Percentiles rank a stretch among this genome's conserved stretches.
Conservation (phyloP, 1,140 invertebrate genomes). For the Cydia fagiglandana region DNA sequence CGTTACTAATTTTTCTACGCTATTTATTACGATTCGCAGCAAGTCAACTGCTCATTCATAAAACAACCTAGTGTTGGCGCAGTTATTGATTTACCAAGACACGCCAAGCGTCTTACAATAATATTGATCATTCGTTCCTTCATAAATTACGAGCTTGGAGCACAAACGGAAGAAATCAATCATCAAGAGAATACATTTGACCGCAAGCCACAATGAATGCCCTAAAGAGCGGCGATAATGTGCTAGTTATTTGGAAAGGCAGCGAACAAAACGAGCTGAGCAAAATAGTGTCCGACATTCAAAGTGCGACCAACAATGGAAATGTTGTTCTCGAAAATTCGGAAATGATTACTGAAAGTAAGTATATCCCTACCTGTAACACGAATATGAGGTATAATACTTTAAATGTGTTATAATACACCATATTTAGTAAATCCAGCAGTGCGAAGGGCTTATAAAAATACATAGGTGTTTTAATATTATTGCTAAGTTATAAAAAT, state of each 20-base stretch:
- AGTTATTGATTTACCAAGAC: neutral
- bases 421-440: neutral
- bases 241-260: constrained; percentile 69
- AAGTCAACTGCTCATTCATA: neutral
- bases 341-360: constrained; percentile 66
- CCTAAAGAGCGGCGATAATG: constrained; percentile 61
- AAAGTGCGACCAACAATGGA: constrained; percentile 50
- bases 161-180: constrained; percentile 18
- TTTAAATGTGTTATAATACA: neutral
- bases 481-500: too few species aligned
- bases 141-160: neutral
- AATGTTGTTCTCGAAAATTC: constrained; percentile 73
- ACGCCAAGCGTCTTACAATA: neutral
- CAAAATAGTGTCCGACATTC: constrained; percentile 64
- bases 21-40: neutral
- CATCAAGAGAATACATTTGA: neutral
- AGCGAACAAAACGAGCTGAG: constrained; percentile 58
- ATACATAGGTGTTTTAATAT: too few species aligned
- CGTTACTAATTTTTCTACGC: neutral
- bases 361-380: constrained; percentile 37
- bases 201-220: constrained; percentile 57
- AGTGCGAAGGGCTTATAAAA: too few species aligned
- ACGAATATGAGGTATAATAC: neutral
- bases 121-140: neutral
- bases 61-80: neutral